Evolutionary conservation across 1,140 invertebrate genomes (phyloP), one percentile per base, ranked within the genome.

Genomic region (Papilio glaucus): DNA sequence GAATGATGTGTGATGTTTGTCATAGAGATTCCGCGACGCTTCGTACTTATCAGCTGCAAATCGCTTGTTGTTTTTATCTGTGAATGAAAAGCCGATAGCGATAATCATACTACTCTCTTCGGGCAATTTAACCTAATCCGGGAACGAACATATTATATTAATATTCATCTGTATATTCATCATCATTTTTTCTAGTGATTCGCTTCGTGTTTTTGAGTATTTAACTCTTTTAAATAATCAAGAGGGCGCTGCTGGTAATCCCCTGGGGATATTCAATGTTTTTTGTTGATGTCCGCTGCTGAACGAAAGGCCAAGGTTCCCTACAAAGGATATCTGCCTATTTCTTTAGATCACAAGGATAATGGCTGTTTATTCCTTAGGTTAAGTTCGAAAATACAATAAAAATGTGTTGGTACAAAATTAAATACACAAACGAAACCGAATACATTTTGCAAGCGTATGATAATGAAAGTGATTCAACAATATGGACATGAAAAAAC

Each of bases 401-500:
- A 0, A 9, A 7, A 33, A 2, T 37, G 13, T 62, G 13, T 33
- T 29, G 24, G 13, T 61, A 13, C 0, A 37, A 41, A 65, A 65
- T 4, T 10, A 39, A 62, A 37, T 1, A 9, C 10, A 7, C 33
- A 63, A 18, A 6, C 37, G 39, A 39, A 65, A 12, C 37, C 62
- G 62, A 21, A 37, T 21, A 37, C 37, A 65, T 33, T 21, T 26
- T 42, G 24, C 41, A 45, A 68, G 65, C 41, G 24, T 69, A 53
- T 69, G 67, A 49, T 69, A 69, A 49, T 73, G 68, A 82, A 79
- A 76, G 72, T 72, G 71, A 76, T 82, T 78, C 78, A 79, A 85
- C 71, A 77, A 70, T 78, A 71, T 75, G 73, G 75, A 87, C 85
- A 85, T 77, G 83, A 80, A 85, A 87, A 87, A 83, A 80, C 80